Conservation (phyloP, 2,113 vertebrate species). For the Pteruthius melanotis region DNA sequence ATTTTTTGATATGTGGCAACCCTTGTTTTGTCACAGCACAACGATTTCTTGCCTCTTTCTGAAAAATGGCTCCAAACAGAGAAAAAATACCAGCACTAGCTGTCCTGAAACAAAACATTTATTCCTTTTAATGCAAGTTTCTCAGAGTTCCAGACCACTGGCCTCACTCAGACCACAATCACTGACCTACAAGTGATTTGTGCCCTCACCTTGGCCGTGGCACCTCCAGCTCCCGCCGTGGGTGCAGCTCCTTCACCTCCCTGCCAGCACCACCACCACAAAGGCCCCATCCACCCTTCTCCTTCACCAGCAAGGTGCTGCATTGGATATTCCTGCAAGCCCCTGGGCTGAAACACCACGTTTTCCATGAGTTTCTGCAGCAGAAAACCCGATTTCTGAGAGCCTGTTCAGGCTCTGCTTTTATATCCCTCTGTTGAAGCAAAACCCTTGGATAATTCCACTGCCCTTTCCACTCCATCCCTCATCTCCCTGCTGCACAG, state of each 20-base stretch:
- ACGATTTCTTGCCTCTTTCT: not conserved
- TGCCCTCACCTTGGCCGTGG: not conserved
- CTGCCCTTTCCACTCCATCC: not conserved
- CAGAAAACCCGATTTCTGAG: not conserved
- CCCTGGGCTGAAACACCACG: not conserved
- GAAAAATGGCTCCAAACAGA: accelerated
- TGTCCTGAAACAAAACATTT: not conserved
- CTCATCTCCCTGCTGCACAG: not conserved
- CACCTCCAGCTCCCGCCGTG: not conserved
- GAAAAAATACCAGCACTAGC: not conserved
- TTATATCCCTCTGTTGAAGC: not conserved
- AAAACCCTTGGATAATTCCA: not conserved
- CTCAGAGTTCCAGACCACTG: accelerated
- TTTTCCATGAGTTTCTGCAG: not conserved
- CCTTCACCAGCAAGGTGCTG: not conserved
- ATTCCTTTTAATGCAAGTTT: not conserved
- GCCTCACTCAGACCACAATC: not conserved
- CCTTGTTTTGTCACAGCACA: not conserved
- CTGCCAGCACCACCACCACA: not conserved
- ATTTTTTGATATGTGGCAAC: accelerated
- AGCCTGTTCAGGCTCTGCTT: not conserved
- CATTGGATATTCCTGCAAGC: not conserved
- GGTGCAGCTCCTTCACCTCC: accelerated
- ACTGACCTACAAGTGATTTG: not conserved
- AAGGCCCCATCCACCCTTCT: accelerated